Evolutionary conservation across 2,113 vertebrate genomes (phyloP), one percentile per base, ranked within the genome.

Genomic region (Tragelaphus imberbis): DNA sequence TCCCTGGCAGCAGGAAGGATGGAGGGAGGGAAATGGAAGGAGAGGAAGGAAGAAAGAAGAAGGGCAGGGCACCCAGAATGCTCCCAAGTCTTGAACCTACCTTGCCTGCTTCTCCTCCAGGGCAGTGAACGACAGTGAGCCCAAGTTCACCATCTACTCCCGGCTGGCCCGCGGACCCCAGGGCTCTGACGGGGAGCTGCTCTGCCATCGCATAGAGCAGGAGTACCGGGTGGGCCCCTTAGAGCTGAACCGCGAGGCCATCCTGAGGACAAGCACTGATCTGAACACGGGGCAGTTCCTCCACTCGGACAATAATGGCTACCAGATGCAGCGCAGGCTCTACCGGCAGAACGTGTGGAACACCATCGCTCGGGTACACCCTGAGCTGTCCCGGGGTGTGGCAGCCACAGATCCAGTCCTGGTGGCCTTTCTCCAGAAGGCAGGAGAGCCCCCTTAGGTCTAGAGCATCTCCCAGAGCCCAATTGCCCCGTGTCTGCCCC

Each of bases 161-260:
- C 1, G 16, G 65, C 65, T 68, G 1, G 98, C 97, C 27, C 98
- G 98, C 0, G 98, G 99, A 51, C 99, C 99, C 0, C 95, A 68
- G 92, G 92, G 10, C 88, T 98, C 56, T 68, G 33, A 68, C 8
- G 16, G 8, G 65, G 33, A n/a, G 65, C 65, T 68, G 65, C 97
- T 98, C 1, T 99, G 99, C 94, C 98, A 92, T 11, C 98, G 99
- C 90, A 98, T 99, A 93, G 99, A 99, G 98, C 99, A 99, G 97
- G 98, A 98, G 40, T 99, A 99, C 95, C 98, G 89, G 0, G 98
- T 98, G 89, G 99, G 99, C 4, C 99, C 99, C 55, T 95, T 99
- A 58, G 19, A 81, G 23, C 9, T 19, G 56, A 81, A 81, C 33
- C 10, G 2, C 0, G 90, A 91, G 44, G 90, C 58, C 93, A 98